Percentiles rank a stretch among this genome's conserved stretches.
These are phyloP conservation scores for Platyscapa corneri DNA, from an alignment of 1,140 invertebrate genomes.

Conservation along the genomic window DNA sequence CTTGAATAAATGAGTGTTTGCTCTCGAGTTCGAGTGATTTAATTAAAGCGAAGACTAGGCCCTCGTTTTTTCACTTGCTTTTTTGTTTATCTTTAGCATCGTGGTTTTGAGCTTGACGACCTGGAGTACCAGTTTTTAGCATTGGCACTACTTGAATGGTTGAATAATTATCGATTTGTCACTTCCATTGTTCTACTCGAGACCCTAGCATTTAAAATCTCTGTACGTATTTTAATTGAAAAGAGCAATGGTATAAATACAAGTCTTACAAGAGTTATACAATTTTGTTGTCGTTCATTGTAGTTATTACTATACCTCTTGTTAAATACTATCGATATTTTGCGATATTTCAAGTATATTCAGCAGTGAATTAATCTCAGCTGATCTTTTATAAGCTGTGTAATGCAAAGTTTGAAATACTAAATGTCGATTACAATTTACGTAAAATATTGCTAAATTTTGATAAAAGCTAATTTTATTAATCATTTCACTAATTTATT, in stretches of 20 bases:
- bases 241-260: background rate
- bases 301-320: background rate
- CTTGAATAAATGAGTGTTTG: conserved; percentile 1
- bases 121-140: background rate
- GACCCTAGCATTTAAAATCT: background rate
- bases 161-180: background rate
- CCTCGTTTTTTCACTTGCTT: background rate
- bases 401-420: too few relatives aligned
- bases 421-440: too few relatives aligned
- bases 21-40: conserved; percentile 35
- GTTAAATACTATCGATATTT: background rate
- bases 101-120: background rate
- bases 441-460: background rate
- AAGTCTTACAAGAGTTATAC: background rate
- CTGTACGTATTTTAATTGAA: background rate
- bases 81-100: conserved; percentile 17
- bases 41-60: conserved; percentile 22
- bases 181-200: background rate
- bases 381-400: background rate
- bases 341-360: background rate
- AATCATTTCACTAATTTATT: too few relatives aligned
- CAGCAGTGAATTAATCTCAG: background rate
- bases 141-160: background rate
- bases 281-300: background rate
- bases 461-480: too few relatives aligned